phyloP scores from a whole-genome alignment of 1,140 invertebrate species.

The Anoplolepis gracilipes region DNA sequence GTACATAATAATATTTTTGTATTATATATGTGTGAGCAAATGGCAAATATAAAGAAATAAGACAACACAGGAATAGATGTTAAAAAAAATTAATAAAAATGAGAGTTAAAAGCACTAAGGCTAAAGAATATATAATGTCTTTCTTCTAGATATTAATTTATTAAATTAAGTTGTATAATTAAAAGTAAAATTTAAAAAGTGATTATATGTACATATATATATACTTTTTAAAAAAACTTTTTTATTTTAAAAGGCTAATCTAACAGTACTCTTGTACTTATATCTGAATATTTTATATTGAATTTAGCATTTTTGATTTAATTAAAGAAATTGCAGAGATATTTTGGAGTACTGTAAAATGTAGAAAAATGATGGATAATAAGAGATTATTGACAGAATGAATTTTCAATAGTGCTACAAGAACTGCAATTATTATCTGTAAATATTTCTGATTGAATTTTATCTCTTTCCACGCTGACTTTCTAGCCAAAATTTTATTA shows the following conservation, averaged over 20 bases:
- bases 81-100: no score
- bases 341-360: neutral
- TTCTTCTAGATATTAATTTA: neutral
- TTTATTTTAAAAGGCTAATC: neutral
- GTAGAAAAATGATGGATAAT: neutral
- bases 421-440: slow-evolving; percentile 11
- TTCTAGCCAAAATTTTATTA: slow-evolving; percentile 1
- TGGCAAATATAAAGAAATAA: no score
- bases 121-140: neutral
- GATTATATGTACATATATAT: neutral
- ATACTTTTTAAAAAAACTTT: neutral
- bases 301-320: neutral
- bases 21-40: no score
- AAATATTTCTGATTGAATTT: neutral
- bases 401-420: slow-evolving; percentile 50
- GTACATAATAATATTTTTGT: no score
- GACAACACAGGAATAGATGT: no score
- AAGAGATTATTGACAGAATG: slow-evolving; percentile 10
- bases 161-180: neutral
- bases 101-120: neutral
- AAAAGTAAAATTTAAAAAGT: neutral
- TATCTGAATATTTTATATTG: neutral
- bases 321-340: neutral
- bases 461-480: neutral
- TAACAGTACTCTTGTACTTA: neutral